Percentiles rank a stretch among this genome's conserved stretches.
These are phyloP conservation scores for Cataglyphis altisquamis DNA, from an alignment of 2,888 invertebrate genomes.

Conservation along the genomic window DNA sequence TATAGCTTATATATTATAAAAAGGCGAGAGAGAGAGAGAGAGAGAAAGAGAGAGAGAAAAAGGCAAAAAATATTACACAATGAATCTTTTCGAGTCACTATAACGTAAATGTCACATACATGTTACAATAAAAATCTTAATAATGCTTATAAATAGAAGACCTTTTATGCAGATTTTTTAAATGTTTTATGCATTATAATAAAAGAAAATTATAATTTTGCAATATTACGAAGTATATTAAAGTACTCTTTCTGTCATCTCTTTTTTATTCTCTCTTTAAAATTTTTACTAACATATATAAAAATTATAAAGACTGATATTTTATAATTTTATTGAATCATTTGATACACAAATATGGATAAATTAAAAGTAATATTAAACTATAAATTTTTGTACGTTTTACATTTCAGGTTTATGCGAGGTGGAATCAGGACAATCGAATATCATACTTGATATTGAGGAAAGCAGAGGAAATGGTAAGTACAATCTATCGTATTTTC, in stretches of 20 bases:
- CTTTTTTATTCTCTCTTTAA: neutral
- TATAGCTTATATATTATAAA: neutral
- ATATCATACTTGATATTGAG: constrained; percentile 96
- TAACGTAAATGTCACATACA: neutral
- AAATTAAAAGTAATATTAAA: neutral
- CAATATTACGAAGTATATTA: neutral
- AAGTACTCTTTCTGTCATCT: neutral
- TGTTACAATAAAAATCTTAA: neutral
- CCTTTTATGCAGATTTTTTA: neutral
- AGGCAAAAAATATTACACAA: neutral
- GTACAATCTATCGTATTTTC: constrained; percentile 83
- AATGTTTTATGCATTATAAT: neutral
- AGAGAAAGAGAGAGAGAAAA: too few relatives aligned
- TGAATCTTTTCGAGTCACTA: neutral
- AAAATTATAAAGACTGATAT: neutral
- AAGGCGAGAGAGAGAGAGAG: neutral
- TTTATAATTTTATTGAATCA: neutral
- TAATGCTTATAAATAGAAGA: neutral
- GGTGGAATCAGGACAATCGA: constrained; percentile 95
- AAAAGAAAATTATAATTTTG: neutral
- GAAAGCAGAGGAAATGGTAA: constrained; percentile 95
- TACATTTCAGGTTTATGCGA: constrained; percentile 90
- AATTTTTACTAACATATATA: neutral
- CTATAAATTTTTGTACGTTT: neutral
- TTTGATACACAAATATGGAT: neutral